Evolutionary conservation across 2,113 vertebrate species (phyloP).

Genomic region (Oryzias melastigma): DNA sequence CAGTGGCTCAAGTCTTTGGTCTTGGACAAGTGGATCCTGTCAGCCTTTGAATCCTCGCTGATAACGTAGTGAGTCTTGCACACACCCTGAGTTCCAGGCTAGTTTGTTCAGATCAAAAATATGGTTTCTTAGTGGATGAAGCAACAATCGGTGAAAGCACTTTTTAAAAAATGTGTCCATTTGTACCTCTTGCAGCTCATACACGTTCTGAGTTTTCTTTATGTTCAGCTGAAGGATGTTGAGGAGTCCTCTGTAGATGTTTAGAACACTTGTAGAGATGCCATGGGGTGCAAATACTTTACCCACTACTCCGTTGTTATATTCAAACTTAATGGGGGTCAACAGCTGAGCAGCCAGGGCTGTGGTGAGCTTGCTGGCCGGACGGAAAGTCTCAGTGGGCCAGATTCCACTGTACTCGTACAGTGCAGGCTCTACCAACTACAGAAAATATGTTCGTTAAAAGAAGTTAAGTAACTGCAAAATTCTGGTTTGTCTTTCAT

Average conservation of each 20-base stretch:
- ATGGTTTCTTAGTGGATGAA: background rate
- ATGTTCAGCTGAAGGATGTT: conserved; percentile 78
- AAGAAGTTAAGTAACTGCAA: too few species aligned
- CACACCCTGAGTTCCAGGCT: conserved; percentile 82
- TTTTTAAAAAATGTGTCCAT: background rate
- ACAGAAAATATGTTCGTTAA: conserved; percentile 5
- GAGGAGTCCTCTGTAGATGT: conserved; percentile 79
- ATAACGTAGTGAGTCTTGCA: conserved; percentile 82
- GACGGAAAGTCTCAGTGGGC: conserved; percentile 69
- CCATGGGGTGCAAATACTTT: conserved; percentile 74
- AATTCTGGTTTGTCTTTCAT: background rate
- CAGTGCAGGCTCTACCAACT: conserved; percentile 70
- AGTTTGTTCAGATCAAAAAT: conserved; percentile 3
- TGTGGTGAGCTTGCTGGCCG: conserved; percentile 71
- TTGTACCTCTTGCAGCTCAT: conserved; percentile 81
- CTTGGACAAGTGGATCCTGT: conserved; percentile 70
- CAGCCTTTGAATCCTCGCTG: conserved; percentile 74
- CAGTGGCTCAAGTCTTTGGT: conserved; percentile 81
- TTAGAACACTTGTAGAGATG: conserved; percentile 68
- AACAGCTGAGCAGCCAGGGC: conserved; percentile 63
- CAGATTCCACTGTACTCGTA: conserved; percentile 78
- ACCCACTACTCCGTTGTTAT: conserved; percentile 73
- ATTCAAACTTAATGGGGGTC: conserved; percentile 79
- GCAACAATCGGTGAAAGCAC: background rate
- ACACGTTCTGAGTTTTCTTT: conserved; percentile 80